Percentiles rank a stretch among this genome's conserved stretches.
Evolutionary conservation across 2,888 invertebrate species (phyloP).

Genomic region (Tenthredo livida): DNA sequence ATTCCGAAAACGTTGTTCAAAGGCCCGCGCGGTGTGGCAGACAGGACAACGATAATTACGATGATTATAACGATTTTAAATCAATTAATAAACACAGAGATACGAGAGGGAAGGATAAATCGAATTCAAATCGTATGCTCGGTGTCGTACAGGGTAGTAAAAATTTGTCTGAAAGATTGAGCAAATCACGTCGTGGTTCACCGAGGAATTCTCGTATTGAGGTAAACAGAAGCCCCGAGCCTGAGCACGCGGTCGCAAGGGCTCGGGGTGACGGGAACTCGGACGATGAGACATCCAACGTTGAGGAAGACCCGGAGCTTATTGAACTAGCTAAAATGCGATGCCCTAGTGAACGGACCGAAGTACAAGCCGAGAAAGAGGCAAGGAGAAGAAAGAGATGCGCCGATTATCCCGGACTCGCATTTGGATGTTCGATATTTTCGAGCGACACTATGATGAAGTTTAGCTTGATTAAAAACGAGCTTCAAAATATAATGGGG

Average conservation of each 20-base stretch:
- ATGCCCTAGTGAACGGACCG: constrained; percentile 93
- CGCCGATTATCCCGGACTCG: constrained; percentile 95
- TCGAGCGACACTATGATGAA: constrained; percentile 99
- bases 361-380: constrained; percentile 92
- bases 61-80: constrained; percentile 52
- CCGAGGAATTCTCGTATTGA: constrained; percentile 59
- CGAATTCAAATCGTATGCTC: constrained; percentile 37
- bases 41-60: constrained; percentile 62
- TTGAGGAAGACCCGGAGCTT: constrained; percentile 88
- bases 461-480: constrained; percentile 97
- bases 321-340: constrained; percentile 91
- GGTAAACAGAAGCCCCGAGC: constrained; percentile 63
- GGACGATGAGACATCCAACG: constrained; percentile 73
- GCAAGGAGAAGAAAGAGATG: constrained; percentile 88
- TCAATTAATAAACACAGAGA: constrained; percentile 15
- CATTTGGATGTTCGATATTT: constrained; percentile 95
- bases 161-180: constrained; percentile 32
- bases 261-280: constrained; percentile 75
- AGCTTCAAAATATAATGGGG: constrained; percentile 98
- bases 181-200: constrained; percentile 1
- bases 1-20: constrained; percentile 62
- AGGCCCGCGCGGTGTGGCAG: constrained; percentile 77
- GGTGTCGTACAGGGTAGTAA: constrained; percentile 42
- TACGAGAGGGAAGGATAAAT: not conserved
- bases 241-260: constrained; percentile 78